These are phyloP conservation scores for Ceuthmochares aereus DNA, from an alignment of 2,113 vertebrate species.

Conservation along the genomic window DNA sequence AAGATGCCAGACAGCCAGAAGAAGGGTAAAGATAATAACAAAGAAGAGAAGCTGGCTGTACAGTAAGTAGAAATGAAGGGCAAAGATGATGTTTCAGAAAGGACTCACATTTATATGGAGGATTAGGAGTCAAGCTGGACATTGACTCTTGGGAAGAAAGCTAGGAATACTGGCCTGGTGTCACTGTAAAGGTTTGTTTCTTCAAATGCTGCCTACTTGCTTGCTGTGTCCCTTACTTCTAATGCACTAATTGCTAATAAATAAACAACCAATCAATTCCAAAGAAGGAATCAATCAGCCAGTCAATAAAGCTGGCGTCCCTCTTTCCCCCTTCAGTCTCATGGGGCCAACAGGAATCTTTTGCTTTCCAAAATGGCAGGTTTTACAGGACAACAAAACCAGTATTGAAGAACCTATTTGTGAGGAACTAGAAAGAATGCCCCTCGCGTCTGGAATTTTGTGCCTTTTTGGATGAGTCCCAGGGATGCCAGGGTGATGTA, in stretches of 20 bases:
- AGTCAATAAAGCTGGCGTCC: not conserved
- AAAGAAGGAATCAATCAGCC: not conserved
- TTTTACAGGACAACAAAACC: not conserved
- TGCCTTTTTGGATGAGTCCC: not conserved
- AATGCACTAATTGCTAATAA: not conserved
- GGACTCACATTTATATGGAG: not conserved
- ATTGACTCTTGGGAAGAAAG: not conserved
- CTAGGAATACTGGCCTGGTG: not conserved
- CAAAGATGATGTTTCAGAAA: constrained; percentile 18
- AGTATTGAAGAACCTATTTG: not conserved
- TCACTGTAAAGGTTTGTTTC: not conserved
- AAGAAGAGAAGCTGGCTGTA: not conserved
- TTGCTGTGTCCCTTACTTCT: not conserved
- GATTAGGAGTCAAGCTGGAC: not conserved
- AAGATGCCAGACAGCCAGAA: not conserved
- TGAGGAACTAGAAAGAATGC: not conserved
- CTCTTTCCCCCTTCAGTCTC: not conserved
- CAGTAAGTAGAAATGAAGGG: not conserved
- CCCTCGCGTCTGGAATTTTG: not conserved
- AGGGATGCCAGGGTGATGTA: not conserved
- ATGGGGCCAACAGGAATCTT: not conserved
- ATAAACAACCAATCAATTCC: not conserved
- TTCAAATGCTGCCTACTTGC: not conserved
- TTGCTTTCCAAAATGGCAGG: not conserved
- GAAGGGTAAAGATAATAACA: not conserved